Percentiles rank a stretch among this genome's conserved stretches.
phyloP scores from a whole-genome alignment of 2,888 invertebrate genomes.

The Gastracanthus pulcherrimus region DNA sequence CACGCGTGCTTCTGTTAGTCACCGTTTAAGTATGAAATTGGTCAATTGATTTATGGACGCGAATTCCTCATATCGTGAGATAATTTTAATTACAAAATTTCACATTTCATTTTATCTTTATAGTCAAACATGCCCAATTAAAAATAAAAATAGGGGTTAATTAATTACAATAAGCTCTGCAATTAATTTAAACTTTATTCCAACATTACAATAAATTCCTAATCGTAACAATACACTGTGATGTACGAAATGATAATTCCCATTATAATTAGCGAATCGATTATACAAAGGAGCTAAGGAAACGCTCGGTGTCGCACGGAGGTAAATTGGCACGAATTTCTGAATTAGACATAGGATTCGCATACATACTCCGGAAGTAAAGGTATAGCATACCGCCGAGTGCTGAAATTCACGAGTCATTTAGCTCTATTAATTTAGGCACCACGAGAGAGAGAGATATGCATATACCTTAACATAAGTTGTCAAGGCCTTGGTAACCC shows the following conservation, averaged over 20 bases:
- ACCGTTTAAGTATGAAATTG: constrained; percentile 61
- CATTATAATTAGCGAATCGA: constrained; percentile 7
- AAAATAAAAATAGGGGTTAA: too few species aligned
- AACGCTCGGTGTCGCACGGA: too few species aligned
- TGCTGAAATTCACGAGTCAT: constrained; percentile 48
- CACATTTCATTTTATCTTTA: too few species aligned
- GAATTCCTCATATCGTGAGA: constrained; percentile 16
- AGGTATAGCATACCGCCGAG: too few species aligned
- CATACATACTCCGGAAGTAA: too few species aligned
- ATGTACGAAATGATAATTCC: background rate
- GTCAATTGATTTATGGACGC: constrained; percentile 49
- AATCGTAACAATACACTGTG: background rate
- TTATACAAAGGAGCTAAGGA: background rate
- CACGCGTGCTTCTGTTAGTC: constrained; percentile 62
- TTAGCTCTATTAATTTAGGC: constrained; percentile 49
- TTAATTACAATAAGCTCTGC: too few species aligned
- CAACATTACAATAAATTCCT: too few species aligned
- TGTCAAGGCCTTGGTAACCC: constrained; percentile 1
- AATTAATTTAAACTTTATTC: too few species aligned
- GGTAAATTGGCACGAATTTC: too few species aligned
- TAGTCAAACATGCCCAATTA: too few species aligned
- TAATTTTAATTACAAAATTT: constrained; percentile 19
- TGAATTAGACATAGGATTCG: constrained; percentile 31
- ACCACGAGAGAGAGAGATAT: background rate
- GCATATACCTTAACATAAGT: background rate